These are phyloP conservation scores for Etia nguti DNA, from an alignment of 2,113 vertebrate genomes.

Conservation along the genomic window DNA sequence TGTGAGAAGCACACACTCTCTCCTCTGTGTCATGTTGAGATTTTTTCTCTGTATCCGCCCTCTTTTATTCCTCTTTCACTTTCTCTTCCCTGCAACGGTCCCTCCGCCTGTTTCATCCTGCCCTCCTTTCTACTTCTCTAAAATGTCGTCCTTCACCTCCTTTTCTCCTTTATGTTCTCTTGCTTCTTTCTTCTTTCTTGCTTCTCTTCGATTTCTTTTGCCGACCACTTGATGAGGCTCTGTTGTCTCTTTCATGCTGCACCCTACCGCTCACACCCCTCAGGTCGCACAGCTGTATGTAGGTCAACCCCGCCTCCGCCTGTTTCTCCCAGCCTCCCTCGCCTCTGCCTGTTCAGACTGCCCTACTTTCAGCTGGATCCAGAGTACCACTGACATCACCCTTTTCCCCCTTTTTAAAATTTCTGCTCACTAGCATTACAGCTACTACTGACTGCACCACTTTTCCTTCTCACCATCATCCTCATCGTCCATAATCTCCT, in stretches of 20 bases:
- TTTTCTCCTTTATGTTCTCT: not conserved
- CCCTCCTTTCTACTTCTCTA: conserved; percentile 15
- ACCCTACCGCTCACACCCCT: conserved; percentile 17
- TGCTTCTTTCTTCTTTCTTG: not conserved
- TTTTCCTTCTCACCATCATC: not conserved
- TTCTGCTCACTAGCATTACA: conserved; percentile 12
- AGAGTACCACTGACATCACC: conserved; percentile 68
- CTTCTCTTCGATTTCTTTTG: conserved; percentile 11
- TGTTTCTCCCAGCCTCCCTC: conserved; percentile 1
- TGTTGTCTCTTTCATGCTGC: conserved; percentile 38
- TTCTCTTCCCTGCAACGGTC: conserved; percentile 11
- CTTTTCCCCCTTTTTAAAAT: not conserved
- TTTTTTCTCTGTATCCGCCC: not conserved
- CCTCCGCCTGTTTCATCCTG: not conserved
- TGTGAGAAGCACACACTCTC: conserved; percentile 26
- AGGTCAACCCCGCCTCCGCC: conserved; percentile 67
- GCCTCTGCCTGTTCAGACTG: conserved; percentile 53
- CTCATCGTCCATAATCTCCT: conserved; percentile 2
- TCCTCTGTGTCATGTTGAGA: conserved; percentile 16
- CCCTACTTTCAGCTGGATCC: conserved; percentile 74
- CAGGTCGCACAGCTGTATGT: conserved; percentile 75
- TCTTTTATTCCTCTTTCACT: not conserved
- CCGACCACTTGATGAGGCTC: conserved; percentile 47
- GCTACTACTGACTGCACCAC: conserved; percentile 15
- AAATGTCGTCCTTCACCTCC: not conserved